Base-by-base conservation (phyloP, 1,140 invertebrate species). In the Dendroctonus valens region DNA sequence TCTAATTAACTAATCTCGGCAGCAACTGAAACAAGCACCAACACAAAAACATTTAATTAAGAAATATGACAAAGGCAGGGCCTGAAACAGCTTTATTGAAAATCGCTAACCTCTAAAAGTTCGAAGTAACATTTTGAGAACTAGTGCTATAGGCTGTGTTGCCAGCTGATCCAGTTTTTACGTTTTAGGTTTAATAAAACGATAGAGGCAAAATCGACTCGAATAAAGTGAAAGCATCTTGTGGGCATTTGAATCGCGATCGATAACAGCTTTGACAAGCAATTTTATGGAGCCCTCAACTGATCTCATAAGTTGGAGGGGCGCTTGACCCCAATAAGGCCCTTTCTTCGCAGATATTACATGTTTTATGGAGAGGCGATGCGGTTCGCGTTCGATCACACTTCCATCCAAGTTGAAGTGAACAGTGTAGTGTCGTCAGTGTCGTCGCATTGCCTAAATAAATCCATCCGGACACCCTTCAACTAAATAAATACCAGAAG, bases 11-110 rank as follows among this genome's bases (percentile, higher is more conserved):
- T 51, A 61, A 59, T 48, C 41, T 59, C 5, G 26, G 57, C 26
- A 59, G 42, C 14, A 59, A 59, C 57, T 59, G 49, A 48, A 59
- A 38, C 49, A 61, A n/a, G 41, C 52, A 6, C 40, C 37, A 9
- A 12, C 11, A 14, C 59, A 61, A 61, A 61, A 61, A 61, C 48
- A 61, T 61, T 51, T 61, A 51, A 61, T 61, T 61, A 61, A 51
- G 59, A 61, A 52, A 51, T 61, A 61, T 48, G 59, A 51, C 59
- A 61, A 51, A 51, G 59, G 38, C 59, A 50, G 59, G 14, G 26
- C 26, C 26, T n/a, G n/a, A n/a, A n/a, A n/a, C n/a, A n/a, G n/a
- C n/a, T n/a, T n/a, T n/a, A n/a, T n/a, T n/a, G n/a, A n/a, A n/a
- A n/a, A n/a, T n/a, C n/a, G n/a, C n/a, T n/a, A n/a, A n/a, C n/a